Percentiles rank a stretch among this genome's conserved stretches.
These are phyloP conservation scores for Leucania comma DNA, from an alignment of 2,888 invertebrate genomes.

Conservation along the genomic window DNA sequence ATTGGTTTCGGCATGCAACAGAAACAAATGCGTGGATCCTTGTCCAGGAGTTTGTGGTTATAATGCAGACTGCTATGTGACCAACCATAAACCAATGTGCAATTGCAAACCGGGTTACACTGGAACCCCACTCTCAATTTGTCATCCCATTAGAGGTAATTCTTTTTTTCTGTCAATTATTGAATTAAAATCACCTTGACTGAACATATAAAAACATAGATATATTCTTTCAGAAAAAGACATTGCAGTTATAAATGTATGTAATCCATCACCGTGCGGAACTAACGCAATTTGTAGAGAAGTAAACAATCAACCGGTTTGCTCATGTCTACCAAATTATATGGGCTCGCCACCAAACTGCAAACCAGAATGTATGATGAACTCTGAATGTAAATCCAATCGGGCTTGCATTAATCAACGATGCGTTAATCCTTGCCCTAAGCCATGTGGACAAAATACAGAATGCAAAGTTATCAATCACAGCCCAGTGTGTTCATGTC, in stretches of 20 bases:
- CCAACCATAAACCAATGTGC: constrained; percentile 92
- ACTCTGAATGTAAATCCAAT: constrained; percentile 92
- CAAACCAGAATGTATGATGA: constrained; percentile 92
- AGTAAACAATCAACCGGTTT: constrained; percentile 93
- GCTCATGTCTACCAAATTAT: constrained; percentile 93
- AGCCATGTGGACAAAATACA: constrained; percentile 92
- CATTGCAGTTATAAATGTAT: constrained; percentile 89
- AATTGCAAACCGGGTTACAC: constrained; percentile 91
- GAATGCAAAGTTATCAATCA: constrained; percentile 93
- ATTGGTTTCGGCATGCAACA: constrained; percentile 91
- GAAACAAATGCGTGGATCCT: constrained; percentile 93
- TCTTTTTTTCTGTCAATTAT: constrained; percentile 34
- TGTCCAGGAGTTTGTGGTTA: constrained; percentile 93
- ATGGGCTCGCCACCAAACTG: constrained; percentile 92
- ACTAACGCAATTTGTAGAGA: constrained; percentile 93
- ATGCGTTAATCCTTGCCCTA: constrained; percentile 93
- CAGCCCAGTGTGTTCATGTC: constrained; percentile 93
- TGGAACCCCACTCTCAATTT: constrained; percentile 92
- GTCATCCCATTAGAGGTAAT: constrained; percentile 82
- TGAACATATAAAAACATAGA: constrained; percentile 13
- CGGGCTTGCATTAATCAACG: constrained; percentile 93
- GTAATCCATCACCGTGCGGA: constrained; percentile 94
- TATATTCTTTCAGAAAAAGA: constrained; percentile 78
- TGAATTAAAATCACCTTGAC: neutral
- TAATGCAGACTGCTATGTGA: constrained; percentile 92